phyloP scores from a whole-genome alignment of 2,797 vertebrate genomes.

The Sebastes oblongus region DNA sequence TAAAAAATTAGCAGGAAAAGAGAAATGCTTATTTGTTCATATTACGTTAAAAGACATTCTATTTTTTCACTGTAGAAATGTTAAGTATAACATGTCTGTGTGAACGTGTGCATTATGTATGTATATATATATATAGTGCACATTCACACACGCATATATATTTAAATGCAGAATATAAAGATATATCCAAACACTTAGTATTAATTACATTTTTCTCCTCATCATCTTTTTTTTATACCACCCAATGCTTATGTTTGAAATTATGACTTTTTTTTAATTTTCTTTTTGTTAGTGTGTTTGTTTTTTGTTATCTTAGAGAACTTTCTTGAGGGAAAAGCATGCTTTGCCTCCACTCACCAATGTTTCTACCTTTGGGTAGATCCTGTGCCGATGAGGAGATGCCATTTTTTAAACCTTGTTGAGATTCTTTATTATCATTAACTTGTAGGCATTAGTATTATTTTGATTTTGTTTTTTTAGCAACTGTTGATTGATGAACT shows the following conservation, averaged over 20 bases:
- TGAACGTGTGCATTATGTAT: conserved; percentile 58
- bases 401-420: conserved; percentile 60
- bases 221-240: conserved; percentile 69
- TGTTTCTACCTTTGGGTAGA: conserved; percentile 54
- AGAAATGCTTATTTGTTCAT: conserved; percentile 92
- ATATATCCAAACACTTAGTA: conserved; percentile 84
- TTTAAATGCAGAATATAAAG: conserved; percentile 86
- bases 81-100: conserved; percentile 83
- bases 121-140: conserved; percentile 49
- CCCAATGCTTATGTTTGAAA: conserved; percentile 68
- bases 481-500: conserved; percentile 54
- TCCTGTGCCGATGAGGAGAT: conserved; percentile 60
- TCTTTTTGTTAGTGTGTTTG: background rate
- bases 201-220: conserved; percentile 67
- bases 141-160: conserved; percentile 81
- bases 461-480: conserved; percentile 48
- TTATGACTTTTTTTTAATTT: conserved; percentile 45
- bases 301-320: conserved; percentile 44
- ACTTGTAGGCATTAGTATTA: conserved; percentile 58
- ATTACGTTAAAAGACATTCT: conserved; percentile 95
- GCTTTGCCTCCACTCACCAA: conserved; percentile 26
- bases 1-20: conserved; percentile 76
- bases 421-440: conserved; percentile 55
- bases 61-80: conserved; percentile 96
- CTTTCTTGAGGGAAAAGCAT: conserved; percentile 40